Evolutionary conservation across 2,888 invertebrate genomes (phyloP).

Genomic region (Cosmia trapezina): DNA sequence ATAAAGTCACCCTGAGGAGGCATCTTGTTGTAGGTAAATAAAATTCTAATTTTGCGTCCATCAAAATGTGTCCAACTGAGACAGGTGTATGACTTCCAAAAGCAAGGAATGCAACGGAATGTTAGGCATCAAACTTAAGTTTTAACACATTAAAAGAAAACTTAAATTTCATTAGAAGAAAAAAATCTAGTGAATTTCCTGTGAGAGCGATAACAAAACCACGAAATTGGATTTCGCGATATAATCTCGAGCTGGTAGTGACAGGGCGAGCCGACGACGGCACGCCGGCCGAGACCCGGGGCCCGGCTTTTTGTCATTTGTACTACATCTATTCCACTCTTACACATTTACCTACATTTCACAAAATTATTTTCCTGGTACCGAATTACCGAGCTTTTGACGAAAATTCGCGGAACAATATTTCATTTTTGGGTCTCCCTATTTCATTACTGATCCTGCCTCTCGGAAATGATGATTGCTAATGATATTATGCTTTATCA

Average conservation of each 20-base stretch:
- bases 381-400: constrained; percentile 35
- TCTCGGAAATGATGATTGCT: constrained; percentile 30
- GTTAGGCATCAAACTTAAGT: constrained; percentile 20
- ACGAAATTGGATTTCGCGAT: constrained; percentile 90
- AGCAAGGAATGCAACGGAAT: neutral
- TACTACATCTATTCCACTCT: constrained; percentile 54
- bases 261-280: constrained; percentile 71
- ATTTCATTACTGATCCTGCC: constrained; percentile 41
- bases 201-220: constrained; percentile 87
- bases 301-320: constrained; percentile 67
- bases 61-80: constrained; percentile 8
- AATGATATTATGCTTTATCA: constrained; percentile 35
- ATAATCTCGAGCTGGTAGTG: constrained; percentile 86
- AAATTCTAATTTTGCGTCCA: constrained; percentile 20
- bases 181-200: constrained; percentile 85
- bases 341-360: constrained; percentile 56
- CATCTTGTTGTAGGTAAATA: constrained; percentile 22
- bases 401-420: constrained; percentile 20
- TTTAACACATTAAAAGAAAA: constrained; percentile 54
- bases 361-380: constrained; percentile 54
- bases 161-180: constrained; percentile 75
- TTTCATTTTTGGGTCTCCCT: constrained; percentile 30
- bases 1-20: constrained; percentile 46
- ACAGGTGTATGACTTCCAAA: neutral
- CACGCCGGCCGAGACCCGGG: constrained; percentile 66